Evolutionary conservation across 2,888 invertebrate species (phyloP).

Genomic region (Drosophila yooni): DNA sequence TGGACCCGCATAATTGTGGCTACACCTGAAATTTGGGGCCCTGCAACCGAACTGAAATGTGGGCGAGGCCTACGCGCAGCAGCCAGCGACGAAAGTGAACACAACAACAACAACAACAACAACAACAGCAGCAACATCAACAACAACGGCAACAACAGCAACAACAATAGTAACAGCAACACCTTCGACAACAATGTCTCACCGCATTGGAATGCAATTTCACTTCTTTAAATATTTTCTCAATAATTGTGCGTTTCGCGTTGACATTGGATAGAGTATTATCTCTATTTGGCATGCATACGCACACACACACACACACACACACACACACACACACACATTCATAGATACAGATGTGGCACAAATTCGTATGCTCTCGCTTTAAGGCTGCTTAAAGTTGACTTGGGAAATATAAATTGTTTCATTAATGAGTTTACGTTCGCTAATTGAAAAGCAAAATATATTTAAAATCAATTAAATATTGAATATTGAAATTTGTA

Average conservation of each 20-base stretch:
- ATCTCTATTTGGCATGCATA: conserved; percentile 9
- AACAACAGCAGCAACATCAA: not conserved
- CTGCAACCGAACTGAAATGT: conserved; percentile 46
- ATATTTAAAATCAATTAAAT: not conserved
- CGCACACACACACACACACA: not conserved
- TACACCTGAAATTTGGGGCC: conserved; percentile 60
- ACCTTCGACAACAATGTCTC: conserved; percentile 41
- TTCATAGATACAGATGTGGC: not conserved
- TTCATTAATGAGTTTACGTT: not conserved
- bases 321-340: not conserved
- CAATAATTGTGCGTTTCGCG: conserved; percentile 66
- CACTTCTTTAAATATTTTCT: conserved; percentile 81
- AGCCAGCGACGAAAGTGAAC: conserved; percentile 32
- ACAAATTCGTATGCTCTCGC: not conserved
- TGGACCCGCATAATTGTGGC: conserved; percentile 65
- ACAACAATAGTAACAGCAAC: not conserved
- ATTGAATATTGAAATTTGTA: not conserved
- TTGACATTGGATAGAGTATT: conserved; percentile 11
- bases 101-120: not conserved
- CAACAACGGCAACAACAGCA: not conserved
- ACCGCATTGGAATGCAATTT: conserved; percentile 79
- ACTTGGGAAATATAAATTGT: not conserved
- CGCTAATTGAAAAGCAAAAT: not conserved
- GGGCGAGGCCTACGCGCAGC: conserved; percentile 64
- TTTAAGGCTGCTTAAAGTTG: not conserved